These are phyloP conservation scores for Otolemur crassicaudatus DNA, from an alignment of 2,797 vertebrate species.

Conservation along the genomic window DNA sequence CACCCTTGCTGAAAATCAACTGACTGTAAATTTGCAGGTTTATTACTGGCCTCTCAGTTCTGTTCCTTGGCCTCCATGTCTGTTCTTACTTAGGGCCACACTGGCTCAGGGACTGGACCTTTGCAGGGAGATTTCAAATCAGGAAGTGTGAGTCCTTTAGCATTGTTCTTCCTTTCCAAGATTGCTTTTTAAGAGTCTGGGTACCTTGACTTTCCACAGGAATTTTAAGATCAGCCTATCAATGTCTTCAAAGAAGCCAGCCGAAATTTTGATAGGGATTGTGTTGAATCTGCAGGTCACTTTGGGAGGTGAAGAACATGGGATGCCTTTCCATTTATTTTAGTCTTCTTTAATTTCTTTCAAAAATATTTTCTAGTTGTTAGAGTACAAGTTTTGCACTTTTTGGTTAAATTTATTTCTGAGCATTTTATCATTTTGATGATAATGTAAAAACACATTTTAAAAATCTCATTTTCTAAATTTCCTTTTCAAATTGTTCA, in stretches of 20 bases:
- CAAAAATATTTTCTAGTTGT: background rate
- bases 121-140: background rate
- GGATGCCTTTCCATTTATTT: background rate
- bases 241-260: background rate
- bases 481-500: background rate
- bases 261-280: background rate
- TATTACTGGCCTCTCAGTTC: background rate
- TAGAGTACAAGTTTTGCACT: background rate
- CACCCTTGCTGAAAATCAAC: background rate
- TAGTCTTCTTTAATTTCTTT: background rate
- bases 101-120: background rate
- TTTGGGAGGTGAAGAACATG: background rate
- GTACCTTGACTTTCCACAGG: background rate
- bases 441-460: background rate
- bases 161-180: background rate
- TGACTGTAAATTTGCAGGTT: fast-evolving
- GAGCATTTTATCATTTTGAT: background rate
- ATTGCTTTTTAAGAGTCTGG: background rate
- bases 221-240: background rate
- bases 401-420: background rate
- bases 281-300: fast-evolving
- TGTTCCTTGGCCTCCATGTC: fast-evolving
- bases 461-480: background rate
- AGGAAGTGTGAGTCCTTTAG: background rate
- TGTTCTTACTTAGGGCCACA: fast-evolving